Base-by-base conservation (phyloP, 2,113 vertebrate species). In the Pseudorhombus dupliciocellatus region DNA sequence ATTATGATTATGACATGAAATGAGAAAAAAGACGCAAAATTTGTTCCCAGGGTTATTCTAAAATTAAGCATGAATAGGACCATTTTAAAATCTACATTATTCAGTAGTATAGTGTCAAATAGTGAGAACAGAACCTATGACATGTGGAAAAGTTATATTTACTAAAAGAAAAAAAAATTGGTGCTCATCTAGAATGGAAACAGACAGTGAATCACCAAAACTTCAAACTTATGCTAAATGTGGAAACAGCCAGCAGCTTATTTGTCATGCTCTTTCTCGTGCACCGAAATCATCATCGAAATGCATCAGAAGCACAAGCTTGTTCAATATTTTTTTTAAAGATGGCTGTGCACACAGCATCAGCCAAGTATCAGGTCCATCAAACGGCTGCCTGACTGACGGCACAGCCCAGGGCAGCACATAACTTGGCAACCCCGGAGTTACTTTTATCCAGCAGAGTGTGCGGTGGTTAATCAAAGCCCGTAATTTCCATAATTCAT, bases 401-500 rank as follows among this genome's bases (percentile, higher is more conserved):
- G 52, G 85, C 77, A 59, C 73, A 69, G 81, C 86, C 82, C 79
- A 52, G 46, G 82, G 81, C 84, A 78, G 70, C 81, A 66, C 80
- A 81, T 51, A 86, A 89, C 85, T 88, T 90, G 90, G 89, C 90
- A 90, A 80, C 77, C 63, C 73, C 24, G 24, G 65, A 89, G 84
- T 86, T 90, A 87, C 88, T 92, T 90, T 88, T 87, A 90, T 90
- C 89, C 88, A 86, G 79, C 84, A 77, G 87, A 84, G 88, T 89
- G 88, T 86, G 84, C 77, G 83, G 82, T 88, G 90, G 85, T 91
- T 91, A 92, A 93, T 93, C 91, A 93, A 91, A 91, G 90, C 87
- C 87, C 78, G 66, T 85, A 51, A 93, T 92, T 89, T 92, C 92
- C 90, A 93, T 93, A 93, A 92, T 93, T 93, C 92, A 93, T 93